Conservation (phyloP, 2,888 invertebrate genomes). For the Lingula anatina region DNA sequence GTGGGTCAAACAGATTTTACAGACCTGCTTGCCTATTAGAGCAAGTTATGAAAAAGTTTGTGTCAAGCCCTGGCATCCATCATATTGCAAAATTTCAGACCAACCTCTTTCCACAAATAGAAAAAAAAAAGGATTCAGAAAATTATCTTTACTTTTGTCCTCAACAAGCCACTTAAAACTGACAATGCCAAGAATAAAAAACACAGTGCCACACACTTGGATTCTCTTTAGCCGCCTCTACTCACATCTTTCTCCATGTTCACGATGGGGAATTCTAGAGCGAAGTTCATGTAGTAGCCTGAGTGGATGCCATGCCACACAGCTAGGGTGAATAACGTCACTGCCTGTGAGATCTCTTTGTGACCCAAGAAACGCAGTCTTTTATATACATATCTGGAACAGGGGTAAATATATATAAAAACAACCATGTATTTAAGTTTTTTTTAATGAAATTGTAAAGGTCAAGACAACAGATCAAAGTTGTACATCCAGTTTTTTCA, state of each 20-base stretch:
- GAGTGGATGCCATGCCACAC: slow-evolving; percentile 94
- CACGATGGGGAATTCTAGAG: slow-evolving; percentile 73
- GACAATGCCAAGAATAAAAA: neutral
- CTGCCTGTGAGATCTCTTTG: slow-evolving; percentile 71
- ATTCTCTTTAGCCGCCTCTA: neutral
- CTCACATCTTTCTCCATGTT: slow-evolving; percentile 41
- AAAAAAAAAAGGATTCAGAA: neutral
- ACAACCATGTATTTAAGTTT: no score
- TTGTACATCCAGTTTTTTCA: no score
- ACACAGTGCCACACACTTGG: neutral
- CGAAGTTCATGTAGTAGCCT: slow-evolving; percentile 90
- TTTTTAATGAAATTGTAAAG: neutral
- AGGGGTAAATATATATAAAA: no score
- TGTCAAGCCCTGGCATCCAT: no score
- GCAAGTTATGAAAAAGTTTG: no score
- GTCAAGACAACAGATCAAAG: no score
- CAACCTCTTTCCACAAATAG: no score
- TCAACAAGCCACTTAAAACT: neutral
- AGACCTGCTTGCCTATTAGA: no score
- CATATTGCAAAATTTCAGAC: no score
- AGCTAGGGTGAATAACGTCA: slow-evolving; percentile 81
- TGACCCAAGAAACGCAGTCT: slow-evolving; percentile 85
- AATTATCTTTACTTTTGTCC: neutral
- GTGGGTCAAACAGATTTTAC: no score
- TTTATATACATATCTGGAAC: slow-evolving; percentile 77